Conservation (phyloP, 2,113 vertebrate species). For the Carassius auratus region DNA sequence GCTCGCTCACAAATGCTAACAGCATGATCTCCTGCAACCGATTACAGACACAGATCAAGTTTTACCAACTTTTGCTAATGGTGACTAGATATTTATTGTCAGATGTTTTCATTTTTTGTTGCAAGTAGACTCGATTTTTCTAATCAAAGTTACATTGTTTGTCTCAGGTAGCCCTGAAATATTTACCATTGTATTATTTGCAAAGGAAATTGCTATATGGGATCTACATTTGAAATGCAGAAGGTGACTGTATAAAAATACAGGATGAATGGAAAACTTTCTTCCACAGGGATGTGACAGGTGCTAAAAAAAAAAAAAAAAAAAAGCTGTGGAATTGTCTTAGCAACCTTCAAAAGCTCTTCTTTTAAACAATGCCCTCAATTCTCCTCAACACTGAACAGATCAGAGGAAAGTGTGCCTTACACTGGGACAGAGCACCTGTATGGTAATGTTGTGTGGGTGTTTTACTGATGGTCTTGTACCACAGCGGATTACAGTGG, state of each 20-base stretch:
- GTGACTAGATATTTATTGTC: not conserved
- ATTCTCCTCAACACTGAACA: not conserved
- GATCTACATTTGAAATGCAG: not conserved
- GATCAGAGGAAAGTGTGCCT: conserved; percentile 18
- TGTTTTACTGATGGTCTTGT: conserved; percentile 5
- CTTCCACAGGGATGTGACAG: conserved; percentile 5
- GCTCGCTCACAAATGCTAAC: not conserved
- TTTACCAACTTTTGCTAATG: not conserved
- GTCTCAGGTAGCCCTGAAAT: not conserved
- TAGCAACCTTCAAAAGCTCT: not conserved
- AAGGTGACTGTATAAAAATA: not conserved
- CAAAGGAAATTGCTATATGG: not conserved
- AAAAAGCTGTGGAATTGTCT: conserved; percentile 24
- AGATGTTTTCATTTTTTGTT: no score
- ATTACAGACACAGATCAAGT: not conserved
- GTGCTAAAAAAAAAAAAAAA: not conserved
- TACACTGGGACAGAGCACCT: conserved; percentile 1
- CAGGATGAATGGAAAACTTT: not conserved
- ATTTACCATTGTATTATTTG: not conserved
- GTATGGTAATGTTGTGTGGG: conserved; percentile 8
- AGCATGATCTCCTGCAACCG: not conserved
- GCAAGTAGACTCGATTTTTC: no score
- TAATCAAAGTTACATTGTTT: not conserved
- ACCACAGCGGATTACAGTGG: not conserved
- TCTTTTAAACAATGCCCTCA: conserved; percentile 11